A percentile compares a stretch with the other conserved stretches of the same genome.
phyloP scores from a whole-genome alignment of 2,797 vertebrate species.

The Urosaurus nigricauda region DNA sequence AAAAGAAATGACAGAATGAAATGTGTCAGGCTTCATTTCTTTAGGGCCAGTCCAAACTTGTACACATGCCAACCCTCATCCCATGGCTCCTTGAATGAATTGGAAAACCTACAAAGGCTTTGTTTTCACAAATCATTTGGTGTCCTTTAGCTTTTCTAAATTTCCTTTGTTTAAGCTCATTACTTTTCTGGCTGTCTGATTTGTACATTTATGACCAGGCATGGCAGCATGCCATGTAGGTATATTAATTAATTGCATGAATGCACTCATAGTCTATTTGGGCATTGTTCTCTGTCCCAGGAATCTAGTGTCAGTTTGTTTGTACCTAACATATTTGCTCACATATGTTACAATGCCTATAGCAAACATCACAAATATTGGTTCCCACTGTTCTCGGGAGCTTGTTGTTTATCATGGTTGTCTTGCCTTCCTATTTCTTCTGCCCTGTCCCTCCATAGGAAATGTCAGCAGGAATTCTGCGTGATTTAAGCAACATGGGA shows the following conservation, averaged over 20 bases:
- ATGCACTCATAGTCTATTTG: not conserved
- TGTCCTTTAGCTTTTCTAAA: not conserved
- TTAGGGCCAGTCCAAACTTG: not conserved
- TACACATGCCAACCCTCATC: too few relatives aligned
- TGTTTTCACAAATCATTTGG: not conserved
- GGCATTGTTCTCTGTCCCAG: not conserved
- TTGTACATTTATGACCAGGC: not conserved
- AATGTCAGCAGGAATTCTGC: not conserved
- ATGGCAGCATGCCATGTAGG: not conserved
- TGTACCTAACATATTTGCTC: too few relatives aligned
- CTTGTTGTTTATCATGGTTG: not conserved
- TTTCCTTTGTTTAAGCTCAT: not conserved
- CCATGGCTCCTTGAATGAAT: not conserved
- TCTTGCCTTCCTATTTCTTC: not conserved
- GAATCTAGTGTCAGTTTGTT: not conserved
- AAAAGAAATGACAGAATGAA: not conserved
- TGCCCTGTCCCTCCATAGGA: not conserved
- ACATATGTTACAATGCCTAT: not conserved
- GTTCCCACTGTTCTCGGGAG: not conserved
- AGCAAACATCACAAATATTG: not conserved
- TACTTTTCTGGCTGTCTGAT: not conserved
- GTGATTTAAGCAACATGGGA: not conserved
- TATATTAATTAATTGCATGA: not conserved
- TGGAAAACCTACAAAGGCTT: not conserved
- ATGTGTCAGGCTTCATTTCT: not conserved